A percentile compares a stretch with the other conserved stretches of the same genome.
Evolutionary conservation across 2,797 vertebrate species (phyloP).

Genomic region (Megaceryle alcyon): DNA sequence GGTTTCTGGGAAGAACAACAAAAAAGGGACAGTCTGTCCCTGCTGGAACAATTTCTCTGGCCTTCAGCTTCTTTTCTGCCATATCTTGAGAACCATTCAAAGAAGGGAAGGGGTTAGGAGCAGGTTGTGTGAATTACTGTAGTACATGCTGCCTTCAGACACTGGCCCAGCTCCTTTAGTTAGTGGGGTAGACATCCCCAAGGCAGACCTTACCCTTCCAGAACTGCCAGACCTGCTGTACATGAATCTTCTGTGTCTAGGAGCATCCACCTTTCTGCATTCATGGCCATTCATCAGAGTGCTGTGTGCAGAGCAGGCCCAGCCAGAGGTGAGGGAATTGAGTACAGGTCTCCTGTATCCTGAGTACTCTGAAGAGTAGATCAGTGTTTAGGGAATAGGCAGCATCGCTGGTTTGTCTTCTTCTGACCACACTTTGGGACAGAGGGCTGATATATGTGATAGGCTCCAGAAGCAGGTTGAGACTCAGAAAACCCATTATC

Average conservation of each 20-base stretch:
- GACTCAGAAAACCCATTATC: background rate
- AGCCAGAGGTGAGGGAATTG: background rate
- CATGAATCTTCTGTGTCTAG: rapidly evolving
- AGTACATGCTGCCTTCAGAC: background rate
- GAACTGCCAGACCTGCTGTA: background rate
- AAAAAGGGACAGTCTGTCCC: background rate
- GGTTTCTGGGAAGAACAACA: background rate
- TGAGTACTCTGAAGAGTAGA: no score
- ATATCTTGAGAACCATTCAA: background rate
- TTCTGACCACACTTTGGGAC: background rate
- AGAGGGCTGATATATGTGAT: rapidly evolving
- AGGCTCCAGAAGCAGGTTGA: background rate
- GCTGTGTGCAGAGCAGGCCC: background rate
- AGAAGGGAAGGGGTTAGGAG: background rate
- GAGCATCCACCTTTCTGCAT: background rate
- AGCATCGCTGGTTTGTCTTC: background rate
- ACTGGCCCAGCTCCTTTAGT: background rate
- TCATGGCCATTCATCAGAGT: background rate
- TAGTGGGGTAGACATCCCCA: background rate
- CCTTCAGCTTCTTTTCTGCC: background rate
- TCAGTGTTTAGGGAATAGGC: background rate
- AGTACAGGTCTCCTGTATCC: background rate
- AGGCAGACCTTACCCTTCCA: background rate
- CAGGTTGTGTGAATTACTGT: background rate
- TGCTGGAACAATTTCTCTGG: background rate